phyloP scores from a whole-genome alignment of 2,113 vertebrate genomes.

The Stigmatopora argus region DNA sequence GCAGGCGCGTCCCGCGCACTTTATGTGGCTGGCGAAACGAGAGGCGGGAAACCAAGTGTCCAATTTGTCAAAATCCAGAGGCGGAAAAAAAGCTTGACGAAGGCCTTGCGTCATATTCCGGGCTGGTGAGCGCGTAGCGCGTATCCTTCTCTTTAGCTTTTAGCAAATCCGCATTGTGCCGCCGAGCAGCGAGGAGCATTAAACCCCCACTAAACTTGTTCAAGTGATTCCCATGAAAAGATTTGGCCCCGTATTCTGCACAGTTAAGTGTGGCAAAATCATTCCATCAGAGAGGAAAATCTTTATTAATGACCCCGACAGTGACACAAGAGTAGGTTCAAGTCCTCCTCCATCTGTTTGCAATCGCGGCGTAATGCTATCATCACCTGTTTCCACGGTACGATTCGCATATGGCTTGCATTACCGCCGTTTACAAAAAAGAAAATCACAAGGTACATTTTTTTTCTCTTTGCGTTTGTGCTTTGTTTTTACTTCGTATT shows the following conservation, averaged over 20 bases:
- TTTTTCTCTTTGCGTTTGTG: slow-evolving; percentile 70
- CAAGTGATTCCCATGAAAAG: slow-evolving; percentile 13
- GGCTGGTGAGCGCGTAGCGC: not conserved
- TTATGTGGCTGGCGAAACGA: slow-evolving; percentile 22
- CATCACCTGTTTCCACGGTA: slow-evolving; percentile 88
- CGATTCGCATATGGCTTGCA: slow-evolving; percentile 82
- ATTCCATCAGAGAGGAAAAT: slow-evolving; percentile 54
- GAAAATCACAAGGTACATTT: slow-evolving; percentile 81
- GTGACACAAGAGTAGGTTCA: slow-evolving; percentile 70
- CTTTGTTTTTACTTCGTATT: slow-evolving; percentile 69
- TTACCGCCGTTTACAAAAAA: slow-evolving; percentile 57
- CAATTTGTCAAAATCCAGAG: slow-evolving; percentile 14
- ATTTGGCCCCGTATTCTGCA: slow-evolving; percentile 11
- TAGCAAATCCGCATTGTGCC: not conserved
- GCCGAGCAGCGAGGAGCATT: not conserved
- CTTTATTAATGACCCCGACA: slow-evolving; percentile 68
- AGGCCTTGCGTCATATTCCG: slow-evolving; percentile 4
- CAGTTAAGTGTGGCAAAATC: slow-evolving; percentile 34
- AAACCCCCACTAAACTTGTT: not conserved
- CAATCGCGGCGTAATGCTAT: slow-evolving; percentile 82
- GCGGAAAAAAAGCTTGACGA: slow-evolving; percentile 9
- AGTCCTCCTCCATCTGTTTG: slow-evolving; percentile 77
- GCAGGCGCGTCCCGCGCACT: slow-evolving; percentile 46
- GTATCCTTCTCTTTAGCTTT: slow-evolving; percentile 1
- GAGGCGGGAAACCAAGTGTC: slow-evolving; percentile 21